A percentile compares a stretch with the other conserved stretches of the same genome.
Conservation (phyloP, 2,888 invertebrate species). For the Eupithecia pulchellata region DNA sequence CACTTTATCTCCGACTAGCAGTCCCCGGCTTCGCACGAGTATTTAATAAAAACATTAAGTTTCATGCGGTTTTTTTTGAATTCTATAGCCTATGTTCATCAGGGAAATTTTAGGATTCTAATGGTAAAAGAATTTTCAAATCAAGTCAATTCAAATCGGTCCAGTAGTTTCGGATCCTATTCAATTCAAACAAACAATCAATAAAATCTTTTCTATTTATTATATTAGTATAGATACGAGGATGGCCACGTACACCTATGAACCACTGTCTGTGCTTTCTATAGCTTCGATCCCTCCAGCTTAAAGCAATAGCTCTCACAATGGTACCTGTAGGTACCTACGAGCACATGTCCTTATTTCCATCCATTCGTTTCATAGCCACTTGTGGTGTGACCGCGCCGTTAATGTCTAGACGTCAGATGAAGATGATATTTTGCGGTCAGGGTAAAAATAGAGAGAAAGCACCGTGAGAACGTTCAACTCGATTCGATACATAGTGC, state of each 20-base stretch:
- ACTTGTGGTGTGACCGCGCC: constrained; percentile 20
- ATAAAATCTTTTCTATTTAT: too few relatives aligned
- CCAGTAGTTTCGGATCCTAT: too few relatives aligned
- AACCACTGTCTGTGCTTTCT: too few relatives aligned
- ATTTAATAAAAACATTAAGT: too few relatives aligned
- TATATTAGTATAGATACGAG: too few relatives aligned
- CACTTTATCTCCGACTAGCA: not conserved
- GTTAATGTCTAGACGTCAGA: constrained; percentile 47
- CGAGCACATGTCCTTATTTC: not conserved
- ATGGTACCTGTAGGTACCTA: not conserved
- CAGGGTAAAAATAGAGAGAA: constrained; percentile 79
- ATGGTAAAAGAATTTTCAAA: too few relatives aligned
- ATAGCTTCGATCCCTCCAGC: not conserved
- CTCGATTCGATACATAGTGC: constrained; percentile 38
- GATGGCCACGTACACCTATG: too few relatives aligned
- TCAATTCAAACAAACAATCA: too few relatives aligned
- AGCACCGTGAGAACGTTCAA: constrained; percentile 70
- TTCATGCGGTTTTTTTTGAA: too few relatives aligned
- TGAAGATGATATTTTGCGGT: constrained; percentile 80
- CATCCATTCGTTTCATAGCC: constrained; percentile 1
- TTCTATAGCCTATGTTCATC: too few relatives aligned
- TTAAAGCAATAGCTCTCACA: not conserved
- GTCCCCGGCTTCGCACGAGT: not conserved
- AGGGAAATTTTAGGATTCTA: too few relatives aligned
- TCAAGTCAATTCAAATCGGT: too few relatives aligned